Conservation (phyloP, 2,888 invertebrate genomes). For the Caenorhabditis sp. region DNA sequence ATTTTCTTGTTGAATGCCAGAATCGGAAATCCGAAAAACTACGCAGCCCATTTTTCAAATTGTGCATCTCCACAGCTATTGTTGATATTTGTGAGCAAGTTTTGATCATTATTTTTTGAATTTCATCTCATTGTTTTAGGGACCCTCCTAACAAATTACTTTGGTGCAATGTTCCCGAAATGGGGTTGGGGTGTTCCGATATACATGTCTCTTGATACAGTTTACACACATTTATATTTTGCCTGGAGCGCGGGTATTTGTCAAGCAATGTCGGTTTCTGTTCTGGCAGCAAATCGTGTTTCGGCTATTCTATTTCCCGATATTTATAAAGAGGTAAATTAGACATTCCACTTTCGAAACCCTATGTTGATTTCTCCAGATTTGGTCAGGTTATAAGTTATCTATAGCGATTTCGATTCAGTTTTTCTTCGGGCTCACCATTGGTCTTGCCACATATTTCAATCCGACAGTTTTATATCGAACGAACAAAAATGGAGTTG, state of each 20-base stretch:
- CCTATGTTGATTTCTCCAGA: slow-evolving; percentile 2
- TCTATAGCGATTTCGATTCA: slow-evolving; percentile 28
- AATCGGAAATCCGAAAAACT: slow-evolving; percentile 17
- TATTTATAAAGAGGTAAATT: slow-evolving; percentile 22
- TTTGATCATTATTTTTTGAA: background rate
- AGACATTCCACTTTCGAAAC: background rate
- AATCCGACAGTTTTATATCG: slow-evolving; percentile 24
- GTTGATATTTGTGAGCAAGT: slow-evolving; percentile 25
- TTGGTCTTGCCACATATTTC: slow-evolving; percentile 27
- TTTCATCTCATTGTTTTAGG: slow-evolving; percentile 6
- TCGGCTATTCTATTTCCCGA: slow-evolving; percentile 28
- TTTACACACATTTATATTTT: slow-evolving; percentile 27
- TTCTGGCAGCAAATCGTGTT: slow-evolving; percentile 23
- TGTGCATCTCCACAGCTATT: slow-evolving; percentile 26
- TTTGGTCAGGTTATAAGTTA: slow-evolving; percentile 29
- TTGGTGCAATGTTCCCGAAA: slow-evolving; percentile 31
- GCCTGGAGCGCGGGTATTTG: slow-evolving; percentile 34
- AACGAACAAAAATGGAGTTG: slow-evolving; percentile 28
- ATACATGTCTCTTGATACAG: slow-evolving; percentile 20
- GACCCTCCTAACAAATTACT: slow-evolving; percentile 27
- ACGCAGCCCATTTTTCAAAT: slow-evolving; percentile 27
- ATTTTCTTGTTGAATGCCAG: slow-evolving; percentile 21
- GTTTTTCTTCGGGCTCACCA: slow-evolving; percentile 14
- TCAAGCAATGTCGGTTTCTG: slow-evolving; percentile 26
- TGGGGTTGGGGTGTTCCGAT: slow-evolving; percentile 23